A percentile compares a stretch with the other conserved stretches of the same genome.
Evolutionary conservation across 2,888 invertebrate species (phyloP).

Genomic region (Ctena decussata): DNA sequence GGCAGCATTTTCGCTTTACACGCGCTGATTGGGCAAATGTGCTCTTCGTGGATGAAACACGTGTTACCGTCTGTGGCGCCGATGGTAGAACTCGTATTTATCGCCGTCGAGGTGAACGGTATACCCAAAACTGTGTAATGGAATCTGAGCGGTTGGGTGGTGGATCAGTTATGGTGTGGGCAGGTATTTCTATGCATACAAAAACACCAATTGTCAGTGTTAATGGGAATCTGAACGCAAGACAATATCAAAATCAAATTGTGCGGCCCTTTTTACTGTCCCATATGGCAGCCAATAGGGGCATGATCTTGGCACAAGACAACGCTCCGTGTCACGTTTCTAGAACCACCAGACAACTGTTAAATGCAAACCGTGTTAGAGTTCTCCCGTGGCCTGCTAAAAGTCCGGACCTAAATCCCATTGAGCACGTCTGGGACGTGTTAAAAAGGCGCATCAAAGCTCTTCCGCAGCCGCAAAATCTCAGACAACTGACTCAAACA

Average conservation of each 20-base stretch:
- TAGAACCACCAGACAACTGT: slow-evolving; percentile 1
- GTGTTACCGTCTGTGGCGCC: neutral
- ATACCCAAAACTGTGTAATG: slow-evolving; percentile 3
- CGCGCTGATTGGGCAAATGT: slow-evolving; percentile 54
- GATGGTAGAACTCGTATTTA: slow-evolving; percentile 28
- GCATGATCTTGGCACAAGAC: slow-evolving; percentile 32
- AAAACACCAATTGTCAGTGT: slow-evolving; percentile 16
- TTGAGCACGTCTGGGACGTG: slow-evolving; percentile 33
- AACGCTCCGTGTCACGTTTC: slow-evolving; percentile 43
- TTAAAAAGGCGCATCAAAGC: no score
- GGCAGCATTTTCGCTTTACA: slow-evolving; percentile 30
- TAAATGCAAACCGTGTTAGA: slow-evolving; percentile 21
- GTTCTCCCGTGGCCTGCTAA: slow-evolving; percentile 30
- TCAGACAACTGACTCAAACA: slow-evolving; percentile 1
- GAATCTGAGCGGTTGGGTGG: slow-evolving; percentile 40
- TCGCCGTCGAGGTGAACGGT: slow-evolving; percentile 30
- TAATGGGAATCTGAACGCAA: slow-evolving; percentile 22
- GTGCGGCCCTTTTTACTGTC: slow-evolving; percentile 13
- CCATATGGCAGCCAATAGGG: slow-evolving; percentile 1
- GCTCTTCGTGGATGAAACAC: slow-evolving; percentile 39
- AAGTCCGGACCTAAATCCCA: slow-evolving; percentile 27
- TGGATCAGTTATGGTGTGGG: slow-evolving; percentile 36
- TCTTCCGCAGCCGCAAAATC: slow-evolving; percentile 4
- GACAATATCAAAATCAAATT: slow-evolving; percentile 14
- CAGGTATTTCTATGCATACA: slow-evolving; percentile 27